Percentiles rank a stretch among this genome's conserved stretches.
phyloP scores from a whole-genome alignment of 92 coral and sea anemone species.

The Parazoanthus swiftii region DNA sequence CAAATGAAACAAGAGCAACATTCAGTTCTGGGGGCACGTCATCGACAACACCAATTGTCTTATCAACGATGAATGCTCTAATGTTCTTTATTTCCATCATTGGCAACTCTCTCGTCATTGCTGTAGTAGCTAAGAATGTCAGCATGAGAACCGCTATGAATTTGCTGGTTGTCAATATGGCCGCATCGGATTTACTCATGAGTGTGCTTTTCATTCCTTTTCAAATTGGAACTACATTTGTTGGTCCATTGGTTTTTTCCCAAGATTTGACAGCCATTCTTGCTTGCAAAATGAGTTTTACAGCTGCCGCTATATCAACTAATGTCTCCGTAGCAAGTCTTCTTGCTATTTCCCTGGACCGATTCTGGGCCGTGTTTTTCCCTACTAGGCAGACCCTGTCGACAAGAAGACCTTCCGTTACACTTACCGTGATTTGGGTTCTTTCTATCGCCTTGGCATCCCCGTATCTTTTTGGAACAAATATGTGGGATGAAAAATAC shows the following conservation, averaged over 20 bases:
- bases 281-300: background rate
- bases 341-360: background rate
- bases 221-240: background rate
- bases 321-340: background rate
- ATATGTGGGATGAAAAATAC: background rate
- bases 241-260: background rate
- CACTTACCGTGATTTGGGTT: background rate
- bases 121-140: background rate
- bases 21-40: background rate
- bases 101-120: background rate
- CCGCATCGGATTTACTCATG: background rate
- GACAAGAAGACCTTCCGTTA: background rate
- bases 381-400: background rate
- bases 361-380: background rate
- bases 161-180: background rate
- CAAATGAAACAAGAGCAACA: background rate
- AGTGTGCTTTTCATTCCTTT: background rate
- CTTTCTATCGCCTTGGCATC: background rate
- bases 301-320: background rate
- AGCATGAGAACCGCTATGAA: background rate
- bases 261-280: background rate
- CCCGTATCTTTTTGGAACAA: background rate
- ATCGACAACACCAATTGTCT: background rate
- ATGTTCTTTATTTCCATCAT: background rate
- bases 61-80: background rate